phyloP scores from a whole-genome alignment of 2,797 vertebrate genomes.

The Oreonectes daqikongensis region DNA sequence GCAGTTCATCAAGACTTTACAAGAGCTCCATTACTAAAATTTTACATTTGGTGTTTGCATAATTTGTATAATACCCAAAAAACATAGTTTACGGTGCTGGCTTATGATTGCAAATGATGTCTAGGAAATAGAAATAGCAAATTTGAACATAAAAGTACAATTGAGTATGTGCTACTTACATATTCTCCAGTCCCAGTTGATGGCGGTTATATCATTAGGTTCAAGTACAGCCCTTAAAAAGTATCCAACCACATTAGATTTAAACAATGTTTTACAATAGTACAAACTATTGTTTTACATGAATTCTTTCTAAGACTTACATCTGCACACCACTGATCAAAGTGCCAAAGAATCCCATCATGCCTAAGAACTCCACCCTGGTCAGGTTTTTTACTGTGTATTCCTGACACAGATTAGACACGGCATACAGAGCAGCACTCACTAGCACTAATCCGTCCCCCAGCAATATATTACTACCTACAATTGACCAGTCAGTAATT shows the following conservation, averaged over 20 bases:
- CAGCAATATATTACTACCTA: conserved; percentile 83
- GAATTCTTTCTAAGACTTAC: conserved; percentile 72
- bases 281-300: neutral
- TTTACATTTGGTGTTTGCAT: neutral
- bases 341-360: conserved; percentile 95
- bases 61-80: neutral
- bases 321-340: conserved; percentile 91
- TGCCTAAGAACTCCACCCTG: conserved; percentile 92
- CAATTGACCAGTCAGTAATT: no score
- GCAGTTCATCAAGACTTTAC: neutral
- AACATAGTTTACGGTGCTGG: neutral
- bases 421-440: conserved; percentile 89
- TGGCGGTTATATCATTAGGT: conserved; percentile 71
- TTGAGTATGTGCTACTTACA: conserved; percentile 75
- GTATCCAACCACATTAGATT: neutral
- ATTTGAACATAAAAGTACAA: neutral
- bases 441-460: conserved; percentile 91
- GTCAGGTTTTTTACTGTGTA: conserved; percentile 94
- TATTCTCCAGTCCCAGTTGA: conserved; percentile 81
- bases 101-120: neutral
- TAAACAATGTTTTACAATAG: no score
- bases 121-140: neutral
- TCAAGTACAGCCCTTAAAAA: conserved; percentile 84
- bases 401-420: conserved; percentile 94
- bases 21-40: neutral